A percentile compares a stretch with the other conserved stretches of the same genome.
phyloP scores from a whole-genome alignment of 2,888 invertebrate genomes.

The Dyspetes luteomarginatus region DNA sequence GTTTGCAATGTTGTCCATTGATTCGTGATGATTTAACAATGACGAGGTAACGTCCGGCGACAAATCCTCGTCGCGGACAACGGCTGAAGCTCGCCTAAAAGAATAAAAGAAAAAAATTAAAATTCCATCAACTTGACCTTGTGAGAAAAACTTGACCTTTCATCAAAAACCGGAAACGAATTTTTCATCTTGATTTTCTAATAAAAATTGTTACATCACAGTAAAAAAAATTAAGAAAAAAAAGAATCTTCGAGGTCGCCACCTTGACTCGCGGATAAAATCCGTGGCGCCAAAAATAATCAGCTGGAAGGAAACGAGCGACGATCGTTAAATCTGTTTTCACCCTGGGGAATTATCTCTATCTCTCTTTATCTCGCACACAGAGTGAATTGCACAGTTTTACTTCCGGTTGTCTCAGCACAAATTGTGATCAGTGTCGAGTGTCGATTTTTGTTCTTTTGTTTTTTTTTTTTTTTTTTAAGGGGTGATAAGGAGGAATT shows the following conservation, averaged over 20 bases:
- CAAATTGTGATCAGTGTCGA: background rate
- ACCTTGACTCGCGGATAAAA: background rate
- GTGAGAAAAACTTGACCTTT: background rate
- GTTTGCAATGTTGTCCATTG: slow-evolving; percentile 48
- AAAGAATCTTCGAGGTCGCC: background rate
- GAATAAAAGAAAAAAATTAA: background rate
- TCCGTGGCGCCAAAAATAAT: background rate
- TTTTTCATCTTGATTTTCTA: slow-evolving; percentile 13
- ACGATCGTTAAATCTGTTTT: background rate
- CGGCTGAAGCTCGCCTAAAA: background rate
- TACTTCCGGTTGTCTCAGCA: background rate
- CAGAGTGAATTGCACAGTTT: background rate
- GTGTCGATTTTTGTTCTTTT: background rate
- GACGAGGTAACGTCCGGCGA: slow-evolving; percentile 59
- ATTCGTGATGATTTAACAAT: slow-evolving; percentile 54
- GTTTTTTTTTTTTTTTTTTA: background rate
- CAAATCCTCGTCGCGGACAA: slow-evolving; percentile 52
- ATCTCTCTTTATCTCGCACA: too few relatives aligned
- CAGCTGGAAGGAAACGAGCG: background rate
- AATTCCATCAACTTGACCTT: slow-evolving; percentile 22
- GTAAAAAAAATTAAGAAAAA: background rate
- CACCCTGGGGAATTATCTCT: background rate
- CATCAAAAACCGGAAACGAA: background rate
- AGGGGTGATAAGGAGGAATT: background rate
- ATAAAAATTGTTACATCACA: background rate